Base-by-base conservation (phyloP, 2,888 invertebrate species). In the Arctia plantaginis region DNA sequence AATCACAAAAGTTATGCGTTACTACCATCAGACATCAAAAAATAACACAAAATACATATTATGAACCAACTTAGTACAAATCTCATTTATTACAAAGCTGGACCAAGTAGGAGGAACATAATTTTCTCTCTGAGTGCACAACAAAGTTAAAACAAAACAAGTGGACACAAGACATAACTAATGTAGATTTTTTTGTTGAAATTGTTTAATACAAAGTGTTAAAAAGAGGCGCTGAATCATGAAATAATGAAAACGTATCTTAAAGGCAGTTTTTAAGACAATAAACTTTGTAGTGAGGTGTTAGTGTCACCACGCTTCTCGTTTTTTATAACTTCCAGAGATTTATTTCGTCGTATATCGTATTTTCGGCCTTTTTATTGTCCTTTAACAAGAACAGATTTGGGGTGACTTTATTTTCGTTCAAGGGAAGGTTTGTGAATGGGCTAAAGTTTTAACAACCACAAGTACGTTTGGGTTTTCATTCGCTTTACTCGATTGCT, bases 261-360 rank as follows among this genome's bases (percentile, higher is more conserved):
- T 72, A 66, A 55, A 15, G 76, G 71, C 77, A 76, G 68, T 72
- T 78, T 79, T 80, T 69, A 75, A 82, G 81, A 78, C 76, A 78
- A 77, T 77, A 70, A 75, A 77, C 44, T 74, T 74, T 35, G 30
- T 7, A 55, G 59, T 68, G 15, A 72, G 64, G 65, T 23, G 65
- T 67, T 74, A 55, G 66, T 67, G 64, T 1, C 66, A 66, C 79
- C 76, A 78, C 76, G 62, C 23, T 62, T 73, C 68, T 65, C 35
- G 7, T 39, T 27, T 69, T 75, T 68, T 68, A 69, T 41, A 44
- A 23, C 47, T 66, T 20, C 3, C 30, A 12, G 59, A 69, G 74
- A 75, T 69, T 72, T 69, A 72, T 69, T 27, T 39, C 39, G 27
- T 15, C 51, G 59, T 69, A 65, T 76, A 71, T 73, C 51, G 51